phyloP scores from a whole-genome alignment of 2,113 vertebrate species.

The Bostrychus sinensis region DNA sequence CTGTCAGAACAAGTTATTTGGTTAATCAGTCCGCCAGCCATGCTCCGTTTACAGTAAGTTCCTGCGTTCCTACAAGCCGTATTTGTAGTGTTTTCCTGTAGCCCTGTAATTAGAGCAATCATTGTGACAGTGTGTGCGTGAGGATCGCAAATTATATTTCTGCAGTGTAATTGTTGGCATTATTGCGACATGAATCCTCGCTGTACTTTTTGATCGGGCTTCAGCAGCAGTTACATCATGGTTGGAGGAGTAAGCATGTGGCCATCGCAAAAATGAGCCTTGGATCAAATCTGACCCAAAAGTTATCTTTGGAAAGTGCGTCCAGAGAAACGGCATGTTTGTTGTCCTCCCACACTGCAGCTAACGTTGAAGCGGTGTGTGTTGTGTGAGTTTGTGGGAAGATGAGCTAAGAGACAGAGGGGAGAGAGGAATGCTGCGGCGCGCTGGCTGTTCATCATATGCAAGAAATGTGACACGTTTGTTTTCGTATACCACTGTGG shows the following conservation, averaged over 20 bases:
- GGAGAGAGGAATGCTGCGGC: conserved; percentile 71
- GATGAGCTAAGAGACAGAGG: conserved; percentile 66
- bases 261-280: conserved; percentile 54
- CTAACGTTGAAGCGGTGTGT: background rate
- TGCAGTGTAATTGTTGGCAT: conserved; percentile 59
- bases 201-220: conserved; percentile 37
- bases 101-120: conserved; percentile 58
- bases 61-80: conserved; percentile 19
- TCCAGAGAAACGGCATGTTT: conserved; percentile 34
- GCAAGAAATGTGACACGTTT: conserved; percentile 65
- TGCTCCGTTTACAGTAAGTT: conserved; percentile 23
- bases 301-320: conserved; percentile 63
- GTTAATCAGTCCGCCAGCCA: conserved; percentile 24
- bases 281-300: conserved; percentile 50
- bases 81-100: conserved; percentile 41
- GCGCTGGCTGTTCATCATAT: conserved; percentile 51
- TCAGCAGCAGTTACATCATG: conserved; percentile 64
- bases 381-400: conserved; percentile 53
- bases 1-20: conserved; percentile 47
- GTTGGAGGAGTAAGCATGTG: conserved; percentile 41
- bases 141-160: conserved; percentile 68
- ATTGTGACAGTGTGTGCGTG: conserved; percentile 69
- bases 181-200: conserved; percentile 58
- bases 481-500: conserved; percentile 62
- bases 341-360: conserved; percentile 48